Evolutionary conservation across 2,113 vertebrate species (phyloP), one percentile per base, ranked within the genome.

Genomic region (Amphiprion ocellaris): DNA sequence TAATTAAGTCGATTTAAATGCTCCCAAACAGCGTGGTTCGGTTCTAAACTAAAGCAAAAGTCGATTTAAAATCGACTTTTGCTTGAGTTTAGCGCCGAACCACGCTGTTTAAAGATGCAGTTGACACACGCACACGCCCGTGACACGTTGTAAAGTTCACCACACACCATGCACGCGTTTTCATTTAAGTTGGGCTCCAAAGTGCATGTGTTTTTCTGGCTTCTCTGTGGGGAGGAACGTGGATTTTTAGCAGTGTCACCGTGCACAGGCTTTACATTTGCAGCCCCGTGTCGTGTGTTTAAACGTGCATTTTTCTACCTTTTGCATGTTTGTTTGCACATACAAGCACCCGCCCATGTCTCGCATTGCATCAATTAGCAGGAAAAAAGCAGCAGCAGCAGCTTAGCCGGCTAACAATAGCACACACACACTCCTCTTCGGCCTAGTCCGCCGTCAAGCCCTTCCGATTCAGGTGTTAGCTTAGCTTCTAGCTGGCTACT

Each of bases 321-420:
- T 65, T 69, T 78, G 33, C 37, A 5, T 17, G 9, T 24, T 26
- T 67, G 54, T 41, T 65, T 46, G 26, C 26, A 26, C 54, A 63
- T 0, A 19, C 47, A 64, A 41, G 54, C 23, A 62, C 23, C 68
- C 71, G 55, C 82, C 72, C 69, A 26, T 59, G 73, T 46, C 66
- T 74, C 8, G 9, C 15, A 4, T 56, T 59, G 39, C 41, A 72
- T 50, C 17, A 71, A 52, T 72, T 59, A 37, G 4, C 24, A 19
- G 67, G 58, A 56, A 77, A 79, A 19, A 33, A 33, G 52, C 81
- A 41, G 77, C 5, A 37, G 33, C 33, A 37, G 33, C 85, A 50
- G 46, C 68, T 73, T 79, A 76, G 54, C 66, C 56, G 5, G 85
- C 92, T 92, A 93, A 94, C 92, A 92, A 92, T 89, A 92, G 90